Evolutionary conservation across 2,113 vertebrate species (phyloP).

Genomic region (Varanus komodoensis): DNA sequence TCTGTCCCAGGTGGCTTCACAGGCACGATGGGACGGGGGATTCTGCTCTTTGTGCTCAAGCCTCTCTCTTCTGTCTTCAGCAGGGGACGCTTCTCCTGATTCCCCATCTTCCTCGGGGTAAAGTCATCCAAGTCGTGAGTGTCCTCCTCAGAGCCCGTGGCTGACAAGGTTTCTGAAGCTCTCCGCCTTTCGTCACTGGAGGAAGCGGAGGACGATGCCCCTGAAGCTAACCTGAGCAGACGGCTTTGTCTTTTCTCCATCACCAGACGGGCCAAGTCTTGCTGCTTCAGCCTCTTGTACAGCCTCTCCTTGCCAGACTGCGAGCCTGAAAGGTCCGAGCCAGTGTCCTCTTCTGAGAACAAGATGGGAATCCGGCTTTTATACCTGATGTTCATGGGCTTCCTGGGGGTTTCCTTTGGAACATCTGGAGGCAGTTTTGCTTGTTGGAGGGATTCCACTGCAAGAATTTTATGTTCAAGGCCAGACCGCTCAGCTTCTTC

Average conservation of each 20-base stretch:
- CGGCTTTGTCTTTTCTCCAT: slow-evolving; percentile 89
- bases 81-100: slow-evolving; percentile 55
- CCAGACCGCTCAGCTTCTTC: slow-evolving; percentile 57
- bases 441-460: slow-evolving; percentile 60
- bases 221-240: slow-evolving; percentile 84
- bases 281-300: slow-evolving; percentile 79
- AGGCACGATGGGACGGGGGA: slow-evolving; percentile 86
- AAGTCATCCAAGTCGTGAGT: slow-evolving; percentile 85
- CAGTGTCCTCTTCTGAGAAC: slow-evolving; percentile 88
- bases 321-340: slow-evolving; percentile 85
- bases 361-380: slow-evolving; percentile 91
- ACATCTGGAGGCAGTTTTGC: slow-evolving; percentile 27
- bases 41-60: slow-evolving; percentile 82
- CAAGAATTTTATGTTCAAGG: slow-evolving; percentile 31
- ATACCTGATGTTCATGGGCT: slow-evolving; percentile 62
- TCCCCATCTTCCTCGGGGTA: slow-evolving; percentile 73
- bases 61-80: slow-evolving; percentile 72
- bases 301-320: slow-evolving; percentile 79
- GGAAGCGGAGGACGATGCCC: slow-evolving; percentile 88
- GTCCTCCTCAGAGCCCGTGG: slow-evolving; percentile 92
- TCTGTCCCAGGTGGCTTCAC: slow-evolving; percentile 65
- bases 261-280: slow-evolving; percentile 86
- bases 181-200: slow-evolving; percentile 86
- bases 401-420: slow-evolving; percentile 44
- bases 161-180: slow-evolving; percentile 87